Conservation (phyloP, 1,140 invertebrate species). For the Phthorimaea operculella region DNA sequence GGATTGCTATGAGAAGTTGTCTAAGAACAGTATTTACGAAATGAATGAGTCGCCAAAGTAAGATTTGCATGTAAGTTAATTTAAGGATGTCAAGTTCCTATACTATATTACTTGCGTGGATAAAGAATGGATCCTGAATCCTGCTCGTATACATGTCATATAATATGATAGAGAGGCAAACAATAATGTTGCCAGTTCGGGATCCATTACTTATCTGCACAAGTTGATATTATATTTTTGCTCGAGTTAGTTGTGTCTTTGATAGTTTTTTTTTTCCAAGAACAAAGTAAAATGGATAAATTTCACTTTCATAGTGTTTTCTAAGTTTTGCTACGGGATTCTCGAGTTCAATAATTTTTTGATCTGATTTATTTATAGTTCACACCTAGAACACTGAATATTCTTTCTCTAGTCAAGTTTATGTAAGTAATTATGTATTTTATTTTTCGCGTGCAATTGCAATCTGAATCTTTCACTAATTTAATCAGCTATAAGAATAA, state of each 20-base stretch:
- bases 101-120: too few relatives aligned
- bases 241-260: too few relatives aligned
- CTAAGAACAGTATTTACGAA: constrained; percentile 64
- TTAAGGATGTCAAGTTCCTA: constrained; percentile 28
- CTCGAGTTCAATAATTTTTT: not conserved
- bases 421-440: not conserved
- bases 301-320: not conserved
- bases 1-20: constrained; percentile 60
- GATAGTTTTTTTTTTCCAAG: too few relatives aligned
- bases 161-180: too few relatives aligned
- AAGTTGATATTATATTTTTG: too few relatives aligned
- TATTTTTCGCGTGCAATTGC: not conserved
- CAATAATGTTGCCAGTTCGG: too few relatives aligned
- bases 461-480: not conserved
- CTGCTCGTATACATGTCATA: too few relatives aligned
- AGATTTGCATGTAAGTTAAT: constrained; percentile 18
- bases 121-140: too few relatives aligned
- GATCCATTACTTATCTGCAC: too few relatives aligned
- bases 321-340: too few relatives aligned
- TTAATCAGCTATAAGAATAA: not conserved
- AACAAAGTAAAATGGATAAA: too few relatives aligned
- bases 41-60: constrained; percentile 51
- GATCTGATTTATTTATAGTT: not conserved
- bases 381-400: not conserved
- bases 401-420: not conserved